Evolutionary conservation across 2,113 vertebrate genomes (phyloP), one percentile per base, ranked within the genome.

Genomic region (Cinclus mexicanus): DNA sequence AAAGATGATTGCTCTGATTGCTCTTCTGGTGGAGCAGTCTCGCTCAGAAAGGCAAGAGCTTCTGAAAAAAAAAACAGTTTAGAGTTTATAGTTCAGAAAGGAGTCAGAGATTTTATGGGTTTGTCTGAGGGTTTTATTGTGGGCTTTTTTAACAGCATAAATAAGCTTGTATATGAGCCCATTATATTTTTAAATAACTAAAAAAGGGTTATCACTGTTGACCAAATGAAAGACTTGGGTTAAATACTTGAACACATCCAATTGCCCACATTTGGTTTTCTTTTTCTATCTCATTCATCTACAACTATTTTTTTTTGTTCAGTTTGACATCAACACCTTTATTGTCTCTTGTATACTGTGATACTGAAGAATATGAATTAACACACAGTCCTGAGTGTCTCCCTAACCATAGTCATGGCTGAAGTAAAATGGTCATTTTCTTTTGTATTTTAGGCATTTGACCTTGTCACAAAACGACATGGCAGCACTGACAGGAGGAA

Each of bases 1-100:
- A 97, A 99, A 99, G 98, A 99, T 99, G 99, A 99, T 99, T 75
- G 99, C 99, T 18, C 98, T 99, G 87, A 99, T 99, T 92, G 99
- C 99, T 92, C 99, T 99, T 95, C 98, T 99, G 76, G 99, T 99
- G 95, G 99, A 99, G 97, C 99, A 99, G 94, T 99, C 99, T 80
- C 98, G 99, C 93, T 99, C 99, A 25, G 99, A 99, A 98, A 99
- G 99, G 99, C 99, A 91, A 89, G 96, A 67, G 76, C 85, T 96
- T 91, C 90, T 83, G 87, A 87, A 83, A 97, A 95, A 87, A 41
- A 88, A 88, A 50, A 70, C 31, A 78, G 33, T 65, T 78, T 57
- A 42, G 60, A 56, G 12, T 56, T 65, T 10, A 47, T 68, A 65
- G 29, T 49, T 78, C 21, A 49, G 47, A 71, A 64, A 29, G 41